These are phyloP conservation scores for Anas capensis DNA, from an alignment of 2,797 vertebrate genomes.

Conservation along the genomic window DNA sequence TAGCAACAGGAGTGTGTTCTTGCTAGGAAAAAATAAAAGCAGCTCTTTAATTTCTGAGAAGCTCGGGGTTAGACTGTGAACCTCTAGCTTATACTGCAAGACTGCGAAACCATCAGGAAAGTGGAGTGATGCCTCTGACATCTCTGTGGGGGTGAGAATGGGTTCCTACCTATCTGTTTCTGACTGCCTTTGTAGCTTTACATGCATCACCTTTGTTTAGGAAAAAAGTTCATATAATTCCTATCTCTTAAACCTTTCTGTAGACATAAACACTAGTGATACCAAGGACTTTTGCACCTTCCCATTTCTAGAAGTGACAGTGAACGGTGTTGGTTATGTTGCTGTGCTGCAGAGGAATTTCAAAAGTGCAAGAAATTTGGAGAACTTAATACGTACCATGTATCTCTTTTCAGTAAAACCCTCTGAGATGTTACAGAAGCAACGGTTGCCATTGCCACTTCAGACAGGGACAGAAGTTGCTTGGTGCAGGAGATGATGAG, in stretches of 20 bases:
- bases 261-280: neutral
- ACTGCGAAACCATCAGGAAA: neutral
- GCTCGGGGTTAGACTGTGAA: neutral
- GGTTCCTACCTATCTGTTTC: neutral
- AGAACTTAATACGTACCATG: neutral
- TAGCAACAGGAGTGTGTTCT: neutral
- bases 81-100: neutral
- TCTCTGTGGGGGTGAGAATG: neutral
- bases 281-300: neutral
- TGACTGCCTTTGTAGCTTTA: neutral
- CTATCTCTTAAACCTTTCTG: neutral
- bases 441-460: neutral
- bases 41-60: neutral
- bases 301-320: neutral
- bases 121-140: neutral
- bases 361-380: neutral
- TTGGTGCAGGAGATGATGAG: neutral
- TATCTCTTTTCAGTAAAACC: neutral
- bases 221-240: neutral
- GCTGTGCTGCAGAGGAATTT: neutral
- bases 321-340: neutral
- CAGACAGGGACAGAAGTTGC: neutral
- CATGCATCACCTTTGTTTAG: neutral
- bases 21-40: neutral
- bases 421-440: neutral